Evolutionary conservation across 2,113 vertebrate genomes (phyloP), one percentile per base, ranked within the genome.

Genomic region (Lamprotornis superbus): DNA sequence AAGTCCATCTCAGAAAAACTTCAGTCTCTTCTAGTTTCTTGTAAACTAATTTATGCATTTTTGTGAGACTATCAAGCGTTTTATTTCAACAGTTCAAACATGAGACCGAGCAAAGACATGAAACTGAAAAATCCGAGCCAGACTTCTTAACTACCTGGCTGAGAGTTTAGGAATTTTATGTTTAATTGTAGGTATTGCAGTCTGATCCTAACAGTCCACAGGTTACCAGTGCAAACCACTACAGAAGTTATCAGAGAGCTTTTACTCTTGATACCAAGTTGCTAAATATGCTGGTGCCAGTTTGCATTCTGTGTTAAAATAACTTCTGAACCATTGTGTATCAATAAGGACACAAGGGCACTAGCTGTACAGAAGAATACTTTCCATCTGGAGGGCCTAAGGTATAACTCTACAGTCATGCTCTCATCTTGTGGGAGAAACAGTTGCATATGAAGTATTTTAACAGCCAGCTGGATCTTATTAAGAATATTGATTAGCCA

Each of bases 241-340:
- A 30, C 23, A 70, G 25, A 89, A 27, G 27, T 70, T 87, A 78
- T 55, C 14, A 42, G 20, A 70, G 18, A 91, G 56, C 7, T 77
- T 67, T 67, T 78, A 39, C 21, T 68, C 44, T 35, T 0, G 1
- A 67, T 44, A 73, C 13, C 7, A 93, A 63, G 24, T 9, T 46
- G 30, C 13, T 19, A 39, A 71, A 70, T 0, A 0, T 19, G 11
- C 30, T 40, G 11, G 2, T 57, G 37, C 33, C 59, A 52, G 31
- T 59, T 47, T 74, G 64, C 21, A 44, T 15, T 59, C 35, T 13
- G 6, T 40, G 39, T 63, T 84, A 59, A 67, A 94, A 21, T 47
- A 81, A 59, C 23, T 75, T 67, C 39, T 56, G 56, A 84, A 67
- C 35, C 5, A 46, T 30, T 47, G 50, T 0, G 0, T 33, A 39